These are phyloP conservation scores for Podiceps cristatus DNA, from an alignment of 2,113 vertebrate genomes.

Conservation along the genomic window DNA sequence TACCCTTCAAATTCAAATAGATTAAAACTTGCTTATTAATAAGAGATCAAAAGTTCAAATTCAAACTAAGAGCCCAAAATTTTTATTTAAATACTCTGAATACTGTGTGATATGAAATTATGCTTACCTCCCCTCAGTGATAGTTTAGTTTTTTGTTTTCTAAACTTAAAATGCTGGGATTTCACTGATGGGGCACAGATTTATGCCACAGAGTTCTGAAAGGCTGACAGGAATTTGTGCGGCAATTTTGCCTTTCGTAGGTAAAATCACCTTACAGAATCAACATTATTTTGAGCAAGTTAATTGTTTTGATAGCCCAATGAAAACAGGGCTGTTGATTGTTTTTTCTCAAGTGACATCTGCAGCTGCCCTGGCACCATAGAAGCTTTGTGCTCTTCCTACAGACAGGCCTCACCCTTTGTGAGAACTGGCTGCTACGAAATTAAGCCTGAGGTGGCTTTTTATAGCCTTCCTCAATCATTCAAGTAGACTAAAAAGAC, in stretches of 20 bases:
- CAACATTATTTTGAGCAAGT: background rate
- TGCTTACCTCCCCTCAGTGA: background rate
- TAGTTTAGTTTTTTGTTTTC: background rate
- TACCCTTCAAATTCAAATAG: background rate
- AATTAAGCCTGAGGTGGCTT: conserved; percentile 18
- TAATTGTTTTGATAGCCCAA: background rate
- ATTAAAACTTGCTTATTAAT: background rate
- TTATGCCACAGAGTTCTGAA: background rate
- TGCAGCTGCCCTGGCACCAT: background rate
- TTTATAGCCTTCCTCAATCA: conserved; percentile 32
- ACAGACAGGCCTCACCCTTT: background rate
- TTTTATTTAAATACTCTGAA: background rate
- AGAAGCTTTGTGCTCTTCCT: background rate
- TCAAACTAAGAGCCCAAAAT: background rate
- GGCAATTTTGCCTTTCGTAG: background rate
- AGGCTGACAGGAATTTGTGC: background rate
- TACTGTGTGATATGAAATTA: background rate
- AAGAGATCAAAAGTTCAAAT: background rate
- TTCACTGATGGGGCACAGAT: background rate
- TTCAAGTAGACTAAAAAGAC: background rate
- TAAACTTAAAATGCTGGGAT: background rate
- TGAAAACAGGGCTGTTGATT: background rate
- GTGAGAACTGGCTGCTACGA: background rate
- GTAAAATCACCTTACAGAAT: background rate
- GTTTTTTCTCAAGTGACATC: background rate